Evolutionary conservation across 2,888 invertebrate genomes (phyloP).

Genomic region (Dysmachus trigonus): DNA sequence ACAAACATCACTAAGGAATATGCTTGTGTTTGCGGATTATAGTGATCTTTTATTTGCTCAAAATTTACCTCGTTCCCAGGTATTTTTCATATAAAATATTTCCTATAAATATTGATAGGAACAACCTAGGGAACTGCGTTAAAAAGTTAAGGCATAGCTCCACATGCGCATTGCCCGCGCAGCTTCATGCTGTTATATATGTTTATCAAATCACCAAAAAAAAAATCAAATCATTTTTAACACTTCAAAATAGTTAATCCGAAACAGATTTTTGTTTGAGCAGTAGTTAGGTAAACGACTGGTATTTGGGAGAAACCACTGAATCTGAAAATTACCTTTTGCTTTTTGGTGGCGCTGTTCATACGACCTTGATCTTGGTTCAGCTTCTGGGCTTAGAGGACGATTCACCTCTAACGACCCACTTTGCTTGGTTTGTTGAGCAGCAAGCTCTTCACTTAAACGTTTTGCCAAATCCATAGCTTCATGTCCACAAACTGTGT

Average conservation of each 20-base stretch:
- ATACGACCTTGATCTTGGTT: conserved; percentile 74
- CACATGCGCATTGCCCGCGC: background rate
- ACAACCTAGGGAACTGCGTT: background rate
- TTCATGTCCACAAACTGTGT: conserved; percentile 84
- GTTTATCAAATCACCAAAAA: conserved; percentile 16
- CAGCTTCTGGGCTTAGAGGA: conserved; percentile 67
- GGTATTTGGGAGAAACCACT: background rate
- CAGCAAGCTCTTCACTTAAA: conserved; percentile 71
- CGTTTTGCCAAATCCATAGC: conserved; percentile 79
- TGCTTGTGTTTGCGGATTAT: conserved; percentile 32
- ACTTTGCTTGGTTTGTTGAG: conserved; percentile 57
- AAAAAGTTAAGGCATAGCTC: background rate
- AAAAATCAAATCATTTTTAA: background rate
- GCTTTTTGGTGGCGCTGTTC: conserved; percentile 68
- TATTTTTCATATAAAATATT: background rate
- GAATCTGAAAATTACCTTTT: conserved; percentile 54
- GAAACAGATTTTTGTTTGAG: conserved; percentile 20
- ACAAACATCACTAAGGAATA: conserved; percentile 22
- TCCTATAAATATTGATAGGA: background rate
- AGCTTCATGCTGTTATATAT: conserved; percentile 31
- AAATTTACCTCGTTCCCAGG: background rate
- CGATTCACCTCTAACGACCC: conserved; percentile 59
- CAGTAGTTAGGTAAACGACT: conserved; percentile 3
- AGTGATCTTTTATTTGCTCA: background rate
- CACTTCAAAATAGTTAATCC: conserved; percentile 36